Evolutionary conservation across 2,888 invertebrate genomes (phyloP), one percentile per base, ranked within the genome.

Genomic region (Dryococelus australis): DNA sequence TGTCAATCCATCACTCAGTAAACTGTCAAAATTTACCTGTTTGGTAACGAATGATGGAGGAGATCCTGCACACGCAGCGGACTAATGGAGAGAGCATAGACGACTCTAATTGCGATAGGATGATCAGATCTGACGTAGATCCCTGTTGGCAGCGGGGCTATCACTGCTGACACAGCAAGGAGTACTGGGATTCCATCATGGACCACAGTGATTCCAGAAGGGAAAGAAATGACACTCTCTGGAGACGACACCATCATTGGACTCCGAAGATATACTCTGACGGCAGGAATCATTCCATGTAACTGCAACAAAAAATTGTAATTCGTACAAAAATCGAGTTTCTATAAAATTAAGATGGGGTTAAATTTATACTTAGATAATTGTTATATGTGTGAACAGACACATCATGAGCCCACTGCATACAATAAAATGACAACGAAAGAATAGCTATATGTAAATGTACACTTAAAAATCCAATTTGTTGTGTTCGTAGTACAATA

Each of bases 11-110:
- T 83, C 16, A 43, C 6, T 16, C 43, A 27, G 24, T 83, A 43
- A 65, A 86, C 4, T 9, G 13, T 6, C 5, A 88, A 85, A 13
- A 85, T 85, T 89, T 88, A 90, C 89, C 90, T 90, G 86, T 89
- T 88, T 13, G 89, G 87, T 80, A 88, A 89, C 12, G 88, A 88
- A 84, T 89, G 87, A 84, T 88, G 89, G 87, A 88, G 88, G 35
- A 89, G 90, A 86, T 89, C 90, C 43, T 89, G 89, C 0, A 89
- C 88, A 10, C 89, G 90, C 28, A 89, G 89, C 2, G 93, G 92
- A 87, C 91, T 91, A 0, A 92, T 92, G 6, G 93, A 93, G 83
- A 93, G 90, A 24, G 93, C 93, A 89, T 93, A 93, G 28, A 93
- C 92, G 6, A 92, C 91, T 43, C 90, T 90, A 85, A 93, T 90